These are phyloP conservation scores for Malurus leucopterus DNA, from an alignment of 2,797 vertebrate species.

Conservation along the genomic window DNA sequence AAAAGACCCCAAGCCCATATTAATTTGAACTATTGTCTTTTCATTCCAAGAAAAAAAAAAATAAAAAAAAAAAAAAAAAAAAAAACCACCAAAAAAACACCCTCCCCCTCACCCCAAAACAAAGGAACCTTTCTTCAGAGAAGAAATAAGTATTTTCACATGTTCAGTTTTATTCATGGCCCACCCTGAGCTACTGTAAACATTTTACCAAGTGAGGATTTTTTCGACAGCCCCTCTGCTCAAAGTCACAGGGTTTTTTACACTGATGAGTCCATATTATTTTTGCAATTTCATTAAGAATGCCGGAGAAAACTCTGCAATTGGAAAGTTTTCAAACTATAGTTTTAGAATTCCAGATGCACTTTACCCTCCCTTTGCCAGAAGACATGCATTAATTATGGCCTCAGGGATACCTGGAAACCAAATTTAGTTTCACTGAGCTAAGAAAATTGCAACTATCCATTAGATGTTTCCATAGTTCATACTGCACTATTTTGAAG, in stretches of 20 bases:
- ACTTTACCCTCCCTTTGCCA: conserved; percentile 15
- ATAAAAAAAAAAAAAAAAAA: too few relatives aligned
- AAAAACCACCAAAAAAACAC: too few relatives aligned
- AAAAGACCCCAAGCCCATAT: not conserved
- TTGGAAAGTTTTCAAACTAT: not conserved
- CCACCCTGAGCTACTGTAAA: not conserved
- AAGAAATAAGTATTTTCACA: not conserved
- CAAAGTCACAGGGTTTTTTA: not conserved
- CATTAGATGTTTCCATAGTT: not conserved
- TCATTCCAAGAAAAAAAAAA: not conserved
- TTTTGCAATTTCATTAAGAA: not conserved
- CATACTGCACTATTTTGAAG: not conserved
- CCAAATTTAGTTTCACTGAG: not conserved
- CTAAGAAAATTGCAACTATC: not conserved
- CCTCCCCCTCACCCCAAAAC: too few relatives aligned
- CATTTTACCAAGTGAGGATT: not conserved
- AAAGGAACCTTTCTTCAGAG: not conserved
- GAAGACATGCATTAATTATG: not conserved
- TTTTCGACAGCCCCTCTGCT: not conserved
- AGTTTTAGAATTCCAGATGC: not conserved
- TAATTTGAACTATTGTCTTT: not conserved
- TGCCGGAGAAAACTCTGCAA: not conserved
- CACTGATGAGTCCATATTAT: not conserved
- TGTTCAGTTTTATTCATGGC: not conserved
- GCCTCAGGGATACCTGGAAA: not conserved